Percentiles rank a stretch among this genome's conserved stretches.
These are phyloP conservation scores for Rhinolophus sinicus DNA, from an alignment of 2,113 vertebrate genomes.

Conservation along the genomic window DNA sequence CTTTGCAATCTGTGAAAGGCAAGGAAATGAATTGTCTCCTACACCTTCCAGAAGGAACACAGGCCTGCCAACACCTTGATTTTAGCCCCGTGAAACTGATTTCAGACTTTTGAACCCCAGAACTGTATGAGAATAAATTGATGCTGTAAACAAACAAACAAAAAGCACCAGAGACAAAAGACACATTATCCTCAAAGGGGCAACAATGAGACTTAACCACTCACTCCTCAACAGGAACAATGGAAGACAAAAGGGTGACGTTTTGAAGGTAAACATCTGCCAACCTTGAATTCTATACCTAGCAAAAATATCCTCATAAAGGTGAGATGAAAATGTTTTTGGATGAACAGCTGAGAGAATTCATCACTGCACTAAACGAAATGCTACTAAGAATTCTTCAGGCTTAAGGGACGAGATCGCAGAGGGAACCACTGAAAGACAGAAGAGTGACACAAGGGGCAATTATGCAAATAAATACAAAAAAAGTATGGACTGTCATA, in stretches of 20 bases:
- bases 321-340: background rate
- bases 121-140: background rate
- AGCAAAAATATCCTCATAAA: background rate
- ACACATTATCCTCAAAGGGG: background rate
- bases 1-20: too few relatives aligned
- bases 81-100: too few relatives aligned
- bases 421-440: background rate
- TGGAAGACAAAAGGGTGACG: too few relatives aligned
- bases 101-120: too few relatives aligned
- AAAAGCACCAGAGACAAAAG: background rate
- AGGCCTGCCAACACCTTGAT: too few relatives aligned
- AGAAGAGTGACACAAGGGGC: fast-evolving
- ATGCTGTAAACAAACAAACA: background rate
- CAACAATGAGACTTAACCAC: background rate
- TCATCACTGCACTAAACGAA: background rate
- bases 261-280: background rate
- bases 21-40: too few relatives aligned
- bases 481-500: too few relatives aligned
- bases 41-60: background rate
- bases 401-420: background rate
- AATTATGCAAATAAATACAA: background rate
- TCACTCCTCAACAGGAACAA: background rate
- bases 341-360: background rate
- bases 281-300: background rate
- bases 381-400: background rate